phyloP scores from a whole-genome alignment of 1,140 invertebrate genomes.

The Pseudomyrmex flavicornis region DNA sequence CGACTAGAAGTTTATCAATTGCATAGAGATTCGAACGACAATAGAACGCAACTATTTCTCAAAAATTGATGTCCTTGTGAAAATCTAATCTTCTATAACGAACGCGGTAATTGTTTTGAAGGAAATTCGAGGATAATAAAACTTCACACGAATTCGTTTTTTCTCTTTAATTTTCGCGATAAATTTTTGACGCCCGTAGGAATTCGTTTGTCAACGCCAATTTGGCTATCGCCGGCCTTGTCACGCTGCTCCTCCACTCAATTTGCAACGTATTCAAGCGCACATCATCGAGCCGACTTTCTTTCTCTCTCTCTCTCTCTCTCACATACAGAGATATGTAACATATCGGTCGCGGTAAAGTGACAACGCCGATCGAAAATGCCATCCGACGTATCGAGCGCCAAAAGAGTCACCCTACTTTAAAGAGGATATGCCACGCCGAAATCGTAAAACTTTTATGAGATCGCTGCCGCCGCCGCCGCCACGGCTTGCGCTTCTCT shows the following conservation, averaged over 20 bases:
- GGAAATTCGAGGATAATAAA: too few relatives aligned
- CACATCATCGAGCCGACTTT: background rate
- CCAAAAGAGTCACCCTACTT: conserved; percentile 3
- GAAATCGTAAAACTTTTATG: conserved; percentile 46
- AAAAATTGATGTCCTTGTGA: too few relatives aligned
- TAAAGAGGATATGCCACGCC: conserved; percentile 33
- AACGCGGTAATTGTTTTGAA: too few relatives aligned
- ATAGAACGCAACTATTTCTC: too few relatives aligned
- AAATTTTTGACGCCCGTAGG: background rate
- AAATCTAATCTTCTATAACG: too few relatives aligned
- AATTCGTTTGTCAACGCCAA: background rate
- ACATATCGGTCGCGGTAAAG: conserved; percentile 17
- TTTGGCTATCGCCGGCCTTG: background rate
- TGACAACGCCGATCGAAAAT: conserved; percentile 23
- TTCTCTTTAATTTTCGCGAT: background rate
- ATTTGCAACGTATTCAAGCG: conserved; percentile 43
- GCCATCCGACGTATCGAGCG: conserved; percentile 25
- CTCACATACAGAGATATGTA: background rate
- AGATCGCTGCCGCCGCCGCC: background rate
- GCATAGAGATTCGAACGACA: too few relatives aligned
- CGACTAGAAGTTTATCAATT: too few relatives aligned
- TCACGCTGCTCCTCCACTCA: conserved; percentile 34
- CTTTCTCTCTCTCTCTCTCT: background rate
- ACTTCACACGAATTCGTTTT: too few relatives aligned
- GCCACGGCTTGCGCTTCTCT: background rate